Conservation (phyloP, 2,888 invertebrate genomes). For the Ectobius pallidus region DNA sequence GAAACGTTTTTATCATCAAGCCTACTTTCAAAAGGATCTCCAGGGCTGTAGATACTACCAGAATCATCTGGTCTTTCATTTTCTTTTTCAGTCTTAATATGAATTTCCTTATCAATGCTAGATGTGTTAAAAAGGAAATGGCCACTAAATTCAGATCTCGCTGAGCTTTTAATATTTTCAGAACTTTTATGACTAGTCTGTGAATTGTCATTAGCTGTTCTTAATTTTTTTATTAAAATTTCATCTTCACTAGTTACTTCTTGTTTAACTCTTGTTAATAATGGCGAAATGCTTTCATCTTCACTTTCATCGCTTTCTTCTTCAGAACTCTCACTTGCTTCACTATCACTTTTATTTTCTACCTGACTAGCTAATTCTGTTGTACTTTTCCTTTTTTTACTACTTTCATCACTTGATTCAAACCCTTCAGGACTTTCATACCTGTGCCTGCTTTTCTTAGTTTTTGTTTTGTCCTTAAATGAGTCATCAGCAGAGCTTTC, state of each 20-base stretch:
- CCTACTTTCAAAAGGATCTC: constrained; percentile 2
- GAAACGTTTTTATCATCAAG: background rate
- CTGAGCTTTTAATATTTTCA: background rate
- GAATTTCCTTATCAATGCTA: background rate
- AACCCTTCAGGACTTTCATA: background rate
- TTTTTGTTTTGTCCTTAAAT: background rate
- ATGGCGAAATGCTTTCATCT: background rate
- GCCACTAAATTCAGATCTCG: no score
- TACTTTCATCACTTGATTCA: background rate
- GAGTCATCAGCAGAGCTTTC: background rate
- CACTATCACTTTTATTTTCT: constrained; percentile 2
- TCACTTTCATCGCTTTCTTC: constrained; percentile 16
- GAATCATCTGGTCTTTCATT: constrained; percentile 4
- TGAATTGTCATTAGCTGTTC: background rate
- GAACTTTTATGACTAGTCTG: background rate
- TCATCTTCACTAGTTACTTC: constrained; percentile 26
- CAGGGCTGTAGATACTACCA: constrained; percentile 37
- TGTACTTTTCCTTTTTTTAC: background rate
- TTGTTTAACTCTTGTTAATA: constrained; percentile 20
- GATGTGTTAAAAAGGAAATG: background rate
- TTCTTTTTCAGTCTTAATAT: background rate
- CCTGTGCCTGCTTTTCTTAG: background rate
- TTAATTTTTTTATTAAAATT: no score
- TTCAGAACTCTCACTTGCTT: background rate
- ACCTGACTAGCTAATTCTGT: background rate